Base-by-base conservation (phyloP, 2,797 vertebrate genomes). In the Limosa lapponica region DNA sequence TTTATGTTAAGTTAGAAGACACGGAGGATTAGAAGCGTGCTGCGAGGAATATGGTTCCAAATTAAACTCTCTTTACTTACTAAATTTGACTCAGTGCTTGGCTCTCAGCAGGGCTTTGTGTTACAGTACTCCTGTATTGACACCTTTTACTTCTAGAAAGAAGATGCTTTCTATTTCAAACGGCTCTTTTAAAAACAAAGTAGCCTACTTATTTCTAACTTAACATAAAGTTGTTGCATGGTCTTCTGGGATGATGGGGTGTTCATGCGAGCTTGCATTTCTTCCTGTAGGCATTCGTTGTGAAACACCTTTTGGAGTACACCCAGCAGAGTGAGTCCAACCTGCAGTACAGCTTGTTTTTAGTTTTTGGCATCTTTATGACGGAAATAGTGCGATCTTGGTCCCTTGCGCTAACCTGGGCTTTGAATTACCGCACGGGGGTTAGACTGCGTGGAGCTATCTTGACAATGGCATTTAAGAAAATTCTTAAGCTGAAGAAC, bases 401-500 rank as follows among this genome's bases (percentile, higher is more conserved):
- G 99, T 99, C 99, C 49, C 98, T 99, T 77, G 99, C 99, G 1
- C 97, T 99, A 89, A 99, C 99, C 62, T 99, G 99, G 99, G 99
- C 98, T 5, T 97, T 99, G 96, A 99, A 99, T 97, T 99, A 99
- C 95, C 98, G 99, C 82, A 99, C 99, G 4, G 99, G 98, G 66
- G 97, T 98, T 46, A 98, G 99, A 54, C 98, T 99, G 95, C 98
- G 99, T 30, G 99, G 99, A 61, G 99, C 99, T 91, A 94, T 99
- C 96, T 98, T 99, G 66, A 99, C 99, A 41, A 98, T 99, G 98
- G 98, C 98, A 0, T 99, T 99, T 96, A 98, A 99, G 96, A 99
- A 99, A 98, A 99, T 99, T 70, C 98, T 99, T 20, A 98, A 98
- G 66, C 97, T 99, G 64, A 99, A 99, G 97, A 99, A 98, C 64